These are phyloP conservation scores for Peromyscus nudipes DNA, from an alignment of 2,797 vertebrate species.

Conservation along the genomic window DNA sequence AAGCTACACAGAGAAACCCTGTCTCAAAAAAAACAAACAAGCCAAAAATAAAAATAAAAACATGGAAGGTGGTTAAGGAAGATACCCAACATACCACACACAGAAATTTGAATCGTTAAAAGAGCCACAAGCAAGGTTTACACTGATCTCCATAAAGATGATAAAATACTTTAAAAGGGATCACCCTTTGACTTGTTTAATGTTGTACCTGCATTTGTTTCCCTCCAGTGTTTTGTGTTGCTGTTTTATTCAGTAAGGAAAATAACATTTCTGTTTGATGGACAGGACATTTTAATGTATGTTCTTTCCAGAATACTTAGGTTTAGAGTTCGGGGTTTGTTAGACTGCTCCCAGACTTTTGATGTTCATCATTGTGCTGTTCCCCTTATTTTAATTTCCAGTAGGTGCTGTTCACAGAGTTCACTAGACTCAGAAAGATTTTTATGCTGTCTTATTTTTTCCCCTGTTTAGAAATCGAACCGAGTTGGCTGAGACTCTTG, in stretches of 20 bases:
- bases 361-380: neutral
- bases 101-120: neutral
- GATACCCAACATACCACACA: no score
- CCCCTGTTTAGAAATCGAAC: slow-evolving; percentile 93
- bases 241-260: neutral
- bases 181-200: neutral
- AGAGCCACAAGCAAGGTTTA: slow-evolving; percentile 23
- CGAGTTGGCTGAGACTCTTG: slow-evolving; percentile 96
- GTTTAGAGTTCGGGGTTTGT: slow-evolving; percentile 51
- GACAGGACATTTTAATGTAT: slow-evolving; percentile 51
- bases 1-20: no score
- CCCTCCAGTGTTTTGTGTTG: neutral
- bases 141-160: neutral
- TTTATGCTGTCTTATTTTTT: slow-evolving; percentile 73
- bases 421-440: slow-evolving; percentile 59
- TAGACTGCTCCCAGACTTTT: neutral
- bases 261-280: slow-evolving; percentile 12
- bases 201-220: neutral
- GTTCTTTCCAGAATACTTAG: slow-evolving; percentile 37
- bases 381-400: slow-evolving; percentile 43
- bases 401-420: slow-evolving; percentile 40
- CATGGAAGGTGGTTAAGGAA: neutral
- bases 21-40: no score
- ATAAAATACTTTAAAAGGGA: neutral
- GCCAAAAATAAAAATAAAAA: no score